Conservation (phyloP, 2,888 invertebrate genomes). For the Notodromas monacha region DNA sequence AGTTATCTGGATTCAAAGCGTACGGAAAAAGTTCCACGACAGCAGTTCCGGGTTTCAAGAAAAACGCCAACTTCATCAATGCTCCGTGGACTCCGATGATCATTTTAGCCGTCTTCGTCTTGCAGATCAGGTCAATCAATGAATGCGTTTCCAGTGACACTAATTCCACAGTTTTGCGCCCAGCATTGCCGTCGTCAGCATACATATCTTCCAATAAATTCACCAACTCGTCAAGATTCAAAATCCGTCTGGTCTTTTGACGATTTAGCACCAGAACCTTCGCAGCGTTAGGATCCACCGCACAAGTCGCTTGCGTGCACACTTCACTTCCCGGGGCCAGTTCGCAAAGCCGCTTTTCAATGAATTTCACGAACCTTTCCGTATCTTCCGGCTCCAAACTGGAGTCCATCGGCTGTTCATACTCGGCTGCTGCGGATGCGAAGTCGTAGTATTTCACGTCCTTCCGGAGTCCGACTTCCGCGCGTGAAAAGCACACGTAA, state of each 20-base stretch:
- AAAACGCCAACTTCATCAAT: conserved; percentile 14
- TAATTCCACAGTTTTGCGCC: neutral
- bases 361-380: neutral
- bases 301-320: no score
- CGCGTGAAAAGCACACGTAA: neutral
- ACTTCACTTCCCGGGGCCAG: neutral
- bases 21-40: conserved; percentile 18
- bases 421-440: neutral
- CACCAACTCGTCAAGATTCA: neutral
- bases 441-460: neutral
- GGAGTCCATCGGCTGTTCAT: neutral
- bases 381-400: neutral
- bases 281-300: no score
- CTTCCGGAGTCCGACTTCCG: neutral
- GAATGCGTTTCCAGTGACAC: conserved; percentile 7
- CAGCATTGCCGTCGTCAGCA: neutral
- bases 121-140: conserved; percentile 6
- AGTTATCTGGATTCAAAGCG: conserved; percentile 15
- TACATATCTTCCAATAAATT: neutral
- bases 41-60: conserved; percentile 14
- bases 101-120: conserved; percentile 10
- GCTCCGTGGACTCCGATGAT: conserved; percentile 19
- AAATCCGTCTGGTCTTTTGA: neutral
- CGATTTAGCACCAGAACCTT: neutral
- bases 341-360: neutral